A percentile compares a stretch with the other conserved stretches of the same genome.
Conservation (phyloP, 2,113 vertebrate genomes). For the Pimephales promelas region DNA sequence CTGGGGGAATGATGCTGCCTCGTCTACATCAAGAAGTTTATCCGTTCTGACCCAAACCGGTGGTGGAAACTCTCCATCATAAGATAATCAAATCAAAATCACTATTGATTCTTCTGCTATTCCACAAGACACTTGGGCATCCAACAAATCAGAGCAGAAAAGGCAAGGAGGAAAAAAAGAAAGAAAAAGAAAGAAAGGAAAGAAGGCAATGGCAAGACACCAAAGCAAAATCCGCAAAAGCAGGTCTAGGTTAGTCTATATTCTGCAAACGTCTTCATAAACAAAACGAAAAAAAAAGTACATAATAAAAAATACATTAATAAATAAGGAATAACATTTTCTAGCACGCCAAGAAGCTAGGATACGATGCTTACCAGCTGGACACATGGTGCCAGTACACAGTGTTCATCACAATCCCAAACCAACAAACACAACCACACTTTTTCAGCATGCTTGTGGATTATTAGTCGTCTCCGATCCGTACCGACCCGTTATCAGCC, state of each 20-base stretch:
- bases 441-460: slow-evolving; percentile 68
- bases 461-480: slow-evolving; percentile 79
- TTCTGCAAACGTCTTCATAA: background rate
- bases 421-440: slow-evolving; percentile 30
- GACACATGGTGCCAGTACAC: background rate
- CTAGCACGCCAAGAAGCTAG: background rate
- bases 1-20: slow-evolving; percentile 23
- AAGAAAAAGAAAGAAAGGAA: background rate
- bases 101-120: background rate
- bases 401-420: background rate
- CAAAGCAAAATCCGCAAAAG: too few species aligned
- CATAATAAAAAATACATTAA: background rate
- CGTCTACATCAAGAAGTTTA: slow-evolving; percentile 26
- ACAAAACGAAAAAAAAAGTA: background rate
- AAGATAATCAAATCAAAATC: slow-evolving; percentile 10
- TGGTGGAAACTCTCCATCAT: slow-evolving; percentile 12
- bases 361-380: background rate
- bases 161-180: background rate
- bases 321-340: background rate
- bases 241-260: background rate
- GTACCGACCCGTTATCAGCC: slow-evolving; percentile 89
- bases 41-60: slow-evolving; percentile 1
- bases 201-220: too few species aligned
- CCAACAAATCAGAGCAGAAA: background rate
- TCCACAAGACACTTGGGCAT: background rate